These are phyloP conservation scores for Trogon melanurus DNA, from an alignment of 2,113 vertebrate species.

Conservation along the genomic window DNA sequence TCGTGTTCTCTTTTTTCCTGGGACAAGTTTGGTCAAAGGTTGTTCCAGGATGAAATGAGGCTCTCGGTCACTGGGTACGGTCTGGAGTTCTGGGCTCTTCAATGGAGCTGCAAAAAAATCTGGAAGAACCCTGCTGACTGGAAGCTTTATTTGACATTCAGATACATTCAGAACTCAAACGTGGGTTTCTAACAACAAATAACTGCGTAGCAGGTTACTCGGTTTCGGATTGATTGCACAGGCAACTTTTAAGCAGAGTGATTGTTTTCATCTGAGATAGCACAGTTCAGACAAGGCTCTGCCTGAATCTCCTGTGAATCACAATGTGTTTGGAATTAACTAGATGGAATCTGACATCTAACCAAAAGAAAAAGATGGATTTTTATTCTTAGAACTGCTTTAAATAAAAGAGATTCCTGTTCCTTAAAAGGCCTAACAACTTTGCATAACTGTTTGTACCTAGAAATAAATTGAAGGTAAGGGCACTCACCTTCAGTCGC, in stretches of 20 bases:
- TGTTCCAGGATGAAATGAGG: neutral
- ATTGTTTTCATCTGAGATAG: neutral
- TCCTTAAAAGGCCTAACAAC: neutral
- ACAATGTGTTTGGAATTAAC: constrained; percentile 18
- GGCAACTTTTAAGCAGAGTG: neutral
- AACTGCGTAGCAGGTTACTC: neutral
- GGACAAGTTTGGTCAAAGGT: neutral
- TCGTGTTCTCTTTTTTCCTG: neutral
- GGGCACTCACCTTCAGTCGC: neutral
- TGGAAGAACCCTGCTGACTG: neutral
- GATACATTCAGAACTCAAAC: neutral
- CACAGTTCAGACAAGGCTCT: neutral
- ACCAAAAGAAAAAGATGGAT: neutral
- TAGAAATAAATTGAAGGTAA: neutral
- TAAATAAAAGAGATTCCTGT: neutral
- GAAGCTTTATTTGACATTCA: neutral
- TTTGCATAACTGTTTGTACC: neutral
- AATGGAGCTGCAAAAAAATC: neutral
- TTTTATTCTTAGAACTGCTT: neutral
- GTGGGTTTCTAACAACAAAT: neutral
- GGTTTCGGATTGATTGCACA: neutral
- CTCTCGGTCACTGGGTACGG: neutral
- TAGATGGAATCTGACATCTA: neutral
- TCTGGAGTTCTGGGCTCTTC: constrained; percentile 15
- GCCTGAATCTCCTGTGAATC: neutral